Conservation (phyloP, 2,113 vertebrate genomes). For the Chroicocephalus ridibundus region DNA sequence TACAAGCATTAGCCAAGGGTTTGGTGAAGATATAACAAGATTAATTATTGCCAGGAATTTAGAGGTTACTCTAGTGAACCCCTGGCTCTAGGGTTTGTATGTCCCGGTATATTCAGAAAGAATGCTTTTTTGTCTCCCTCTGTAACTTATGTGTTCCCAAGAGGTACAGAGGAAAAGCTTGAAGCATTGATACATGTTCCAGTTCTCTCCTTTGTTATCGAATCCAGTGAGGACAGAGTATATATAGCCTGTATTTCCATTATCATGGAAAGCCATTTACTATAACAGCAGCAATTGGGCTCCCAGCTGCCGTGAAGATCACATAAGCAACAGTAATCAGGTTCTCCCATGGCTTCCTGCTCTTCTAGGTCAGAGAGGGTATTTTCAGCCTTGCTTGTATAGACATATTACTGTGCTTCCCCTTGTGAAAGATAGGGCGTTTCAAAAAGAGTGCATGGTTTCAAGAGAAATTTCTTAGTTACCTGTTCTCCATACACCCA, state of each 20-base stretch:
- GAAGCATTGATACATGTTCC: background rate
- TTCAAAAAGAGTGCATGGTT: background rate
- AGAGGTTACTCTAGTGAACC: background rate
- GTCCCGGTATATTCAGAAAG: background rate
- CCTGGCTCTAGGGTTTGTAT: background rate
- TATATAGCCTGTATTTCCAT: background rate
- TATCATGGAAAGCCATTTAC: background rate
- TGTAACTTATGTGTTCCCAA: background rate
- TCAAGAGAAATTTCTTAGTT: background rate
- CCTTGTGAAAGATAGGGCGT: background rate
- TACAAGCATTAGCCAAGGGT: background rate
- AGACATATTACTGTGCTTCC: background rate
- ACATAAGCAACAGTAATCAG: background rate
- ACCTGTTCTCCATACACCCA: background rate
- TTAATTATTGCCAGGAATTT: background rate
- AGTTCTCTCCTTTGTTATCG: background rate
- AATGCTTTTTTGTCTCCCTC: background rate
- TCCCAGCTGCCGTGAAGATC: background rate
- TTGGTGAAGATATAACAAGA: background rate
- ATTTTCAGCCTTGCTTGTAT: background rate
- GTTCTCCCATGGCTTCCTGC: background rate
- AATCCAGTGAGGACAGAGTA: background rate
- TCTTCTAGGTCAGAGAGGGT: background rate
- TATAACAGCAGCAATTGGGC: background rate
- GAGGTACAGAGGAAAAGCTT: background rate